Conservation (phyloP, 1,140 invertebrate genomes). For the Ostrea denselamellosa region DNA sequence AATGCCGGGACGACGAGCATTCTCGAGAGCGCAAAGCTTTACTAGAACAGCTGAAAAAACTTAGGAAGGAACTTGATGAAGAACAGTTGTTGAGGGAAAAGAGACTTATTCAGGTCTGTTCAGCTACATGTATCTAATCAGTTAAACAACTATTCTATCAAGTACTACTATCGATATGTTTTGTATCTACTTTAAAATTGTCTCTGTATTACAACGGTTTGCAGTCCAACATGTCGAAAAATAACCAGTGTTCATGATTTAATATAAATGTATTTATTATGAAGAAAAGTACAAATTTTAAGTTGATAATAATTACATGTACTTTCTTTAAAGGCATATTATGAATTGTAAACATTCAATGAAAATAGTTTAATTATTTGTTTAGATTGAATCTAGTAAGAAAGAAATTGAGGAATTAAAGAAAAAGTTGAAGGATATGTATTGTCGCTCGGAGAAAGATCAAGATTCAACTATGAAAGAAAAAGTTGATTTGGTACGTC, state of each 20-base stretch:
- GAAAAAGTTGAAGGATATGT: conserved; percentile 61
- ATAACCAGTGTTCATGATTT: no score
- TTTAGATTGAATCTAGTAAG: conserved; percentile 60
- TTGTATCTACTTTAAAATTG: background rate
- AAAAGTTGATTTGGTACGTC: conserved; percentile 62
- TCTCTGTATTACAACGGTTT: no score
- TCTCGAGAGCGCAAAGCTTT: conserved; percentile 64
- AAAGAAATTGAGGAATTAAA: conserved; percentile 58
- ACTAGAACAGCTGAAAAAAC: conserved; percentile 65
- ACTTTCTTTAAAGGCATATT: no score
- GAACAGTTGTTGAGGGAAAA: conserved; percentile 50
- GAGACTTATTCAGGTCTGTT: conserved; percentile 48
- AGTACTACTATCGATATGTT: background rate
- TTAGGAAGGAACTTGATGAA: conserved; percentile 63
- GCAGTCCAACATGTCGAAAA: no score
- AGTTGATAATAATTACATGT: no score
- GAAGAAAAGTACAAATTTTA: no score
- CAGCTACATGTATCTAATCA: background rate
- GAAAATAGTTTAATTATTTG: background rate
- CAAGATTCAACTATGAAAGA: conserved; percentile 66
- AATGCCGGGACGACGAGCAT: conserved; percentile 67
- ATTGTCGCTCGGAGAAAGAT: conserved; percentile 63
- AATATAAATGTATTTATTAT: no score
- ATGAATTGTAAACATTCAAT: background rate
- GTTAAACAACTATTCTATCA: background rate